These are phyloP conservation scores for Calidris pugnax DNA, from an alignment of 2,113 vertebrate species.

Conservation along the genomic window DNA sequence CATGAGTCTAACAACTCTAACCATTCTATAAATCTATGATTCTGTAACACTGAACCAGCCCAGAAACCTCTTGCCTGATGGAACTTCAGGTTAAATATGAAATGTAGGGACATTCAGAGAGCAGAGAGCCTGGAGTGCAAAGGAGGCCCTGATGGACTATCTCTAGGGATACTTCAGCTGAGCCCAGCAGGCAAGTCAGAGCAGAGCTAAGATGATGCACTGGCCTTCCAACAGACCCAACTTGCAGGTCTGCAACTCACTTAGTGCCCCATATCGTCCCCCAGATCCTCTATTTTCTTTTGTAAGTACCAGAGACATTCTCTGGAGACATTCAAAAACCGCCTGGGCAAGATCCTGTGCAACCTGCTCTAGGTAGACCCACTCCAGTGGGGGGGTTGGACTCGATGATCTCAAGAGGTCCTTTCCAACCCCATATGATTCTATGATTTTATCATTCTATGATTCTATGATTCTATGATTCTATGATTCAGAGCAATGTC, in stretches of 20 bases:
- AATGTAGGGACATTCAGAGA: neutral
- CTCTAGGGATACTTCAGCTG: neutral
- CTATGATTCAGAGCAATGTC: neutral
- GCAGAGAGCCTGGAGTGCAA: neutral
- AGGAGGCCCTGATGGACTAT: neutral
- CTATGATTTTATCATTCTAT: too few species aligned
- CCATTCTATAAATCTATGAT: rapidly evolving
- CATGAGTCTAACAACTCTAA: neutral
- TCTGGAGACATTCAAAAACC: too few species aligned
- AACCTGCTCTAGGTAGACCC: too few species aligned
- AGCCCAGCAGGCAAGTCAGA: neutral
- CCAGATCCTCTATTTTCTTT: neutral
- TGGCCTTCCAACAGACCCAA: neutral
- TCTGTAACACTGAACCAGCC: neutral
- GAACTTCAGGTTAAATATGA: neutral
- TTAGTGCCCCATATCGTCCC: neutral
- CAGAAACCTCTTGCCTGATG: rapidly evolving
- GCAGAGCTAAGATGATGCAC: neutral
- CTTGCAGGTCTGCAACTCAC: neutral
- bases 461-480: too few species aligned
- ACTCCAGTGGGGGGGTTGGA: too few species aligned
- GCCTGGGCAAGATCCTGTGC: too few species aligned
- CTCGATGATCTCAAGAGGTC: too few species aligned
- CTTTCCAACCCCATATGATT: too few species aligned
- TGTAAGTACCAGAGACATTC: neutral